phyloP scores from a whole-genome alignment of 2,113 vertebrate genomes.

The Anguilla japonica region DNA sequence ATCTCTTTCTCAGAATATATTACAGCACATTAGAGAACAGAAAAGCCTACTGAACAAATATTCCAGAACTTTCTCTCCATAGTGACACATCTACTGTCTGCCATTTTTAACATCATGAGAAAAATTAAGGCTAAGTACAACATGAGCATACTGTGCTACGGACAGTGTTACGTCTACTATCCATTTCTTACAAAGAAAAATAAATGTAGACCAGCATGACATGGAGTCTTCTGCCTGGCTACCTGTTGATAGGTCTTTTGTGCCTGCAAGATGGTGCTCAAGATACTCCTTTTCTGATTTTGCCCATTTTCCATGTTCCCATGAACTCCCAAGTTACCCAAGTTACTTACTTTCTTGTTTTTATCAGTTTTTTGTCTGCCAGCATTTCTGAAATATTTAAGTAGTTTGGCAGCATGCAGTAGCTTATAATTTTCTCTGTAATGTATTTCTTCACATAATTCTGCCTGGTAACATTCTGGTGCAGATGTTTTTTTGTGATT shows the following conservation, averaged over 20 bases:
- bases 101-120: neutral
- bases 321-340: neutral
- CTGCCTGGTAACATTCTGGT: neutral
- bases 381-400: conserved; percentile 23
- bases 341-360: neutral
- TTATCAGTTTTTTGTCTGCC: conserved; percentile 18
- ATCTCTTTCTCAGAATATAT: conserved; percentile 60
- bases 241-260: neutral
- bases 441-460: neutral
- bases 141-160: neutral
- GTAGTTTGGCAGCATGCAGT: conserved; percentile 20
- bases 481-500: neutral
- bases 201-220: neutral
- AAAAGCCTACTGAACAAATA: conserved; percentile 58
- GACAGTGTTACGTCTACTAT: neutral
- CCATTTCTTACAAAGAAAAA: conserved; percentile 12
- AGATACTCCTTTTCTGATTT: neutral
- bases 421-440: conserved; percentile 21
- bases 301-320: neutral
- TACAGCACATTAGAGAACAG: conserved; percentile 47
- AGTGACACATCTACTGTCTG: neutral
- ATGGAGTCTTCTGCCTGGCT: neutral
- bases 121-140: neutral
- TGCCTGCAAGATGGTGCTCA: neutral
- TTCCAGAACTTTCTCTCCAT: neutral